These are phyloP conservation scores for Suillia variegata DNA, from an alignment of 2,888 invertebrate species.

Conservation along the genomic window DNA sequence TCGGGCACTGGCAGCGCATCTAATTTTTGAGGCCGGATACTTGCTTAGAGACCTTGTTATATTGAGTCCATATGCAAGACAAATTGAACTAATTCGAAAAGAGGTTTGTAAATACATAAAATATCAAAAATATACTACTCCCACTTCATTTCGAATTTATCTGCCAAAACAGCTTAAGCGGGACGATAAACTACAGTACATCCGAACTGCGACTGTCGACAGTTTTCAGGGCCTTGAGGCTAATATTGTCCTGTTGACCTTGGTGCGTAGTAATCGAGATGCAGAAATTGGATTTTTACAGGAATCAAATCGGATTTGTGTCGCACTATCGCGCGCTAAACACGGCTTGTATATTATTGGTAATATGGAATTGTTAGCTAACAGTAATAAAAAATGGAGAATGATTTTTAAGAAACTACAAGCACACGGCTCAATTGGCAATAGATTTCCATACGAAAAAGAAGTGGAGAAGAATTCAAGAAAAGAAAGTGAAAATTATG, in stretches of 20 bases:
- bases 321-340: slow-evolving; percentile 76
- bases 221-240: slow-evolving; percentile 84
- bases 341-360: slow-evolving; percentile 76
- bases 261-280: slow-evolving; percentile 76
- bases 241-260: slow-evolving; percentile 76
- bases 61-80: slow-evolving; percentile 62
- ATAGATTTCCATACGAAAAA: slow-evolving; percentile 55
- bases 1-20: slow-evolving; percentile 25
- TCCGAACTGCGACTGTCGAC: slow-evolving; percentile 71
- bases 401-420: slow-evolving; percentile 61
- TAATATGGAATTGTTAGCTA: slow-evolving; percentile 68
- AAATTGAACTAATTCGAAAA: slow-evolving; percentile 38
- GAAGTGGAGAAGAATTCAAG: too few species aligned
- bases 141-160: too few species aligned
- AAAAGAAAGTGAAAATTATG: too few species aligned
- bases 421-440: slow-evolving; percentile 64
- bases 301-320: slow-evolving; percentile 75
- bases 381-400: slow-evolving; percentile 66
- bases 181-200: not conserved
- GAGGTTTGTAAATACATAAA: slow-evolving; percentile 19
- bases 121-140: too few species aligned
- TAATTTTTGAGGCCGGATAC: slow-evolving; percentile 64
- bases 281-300: slow-evolving; percentile 73
- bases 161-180: slow-evolving; percentile 20
- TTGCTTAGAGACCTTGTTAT: slow-evolving; percentile 71